These are phyloP conservation scores for Catalaphyllia jardinei DNA, from an alignment of 64 coral and sea anemone species.

Conservation along the genomic window DNA sequence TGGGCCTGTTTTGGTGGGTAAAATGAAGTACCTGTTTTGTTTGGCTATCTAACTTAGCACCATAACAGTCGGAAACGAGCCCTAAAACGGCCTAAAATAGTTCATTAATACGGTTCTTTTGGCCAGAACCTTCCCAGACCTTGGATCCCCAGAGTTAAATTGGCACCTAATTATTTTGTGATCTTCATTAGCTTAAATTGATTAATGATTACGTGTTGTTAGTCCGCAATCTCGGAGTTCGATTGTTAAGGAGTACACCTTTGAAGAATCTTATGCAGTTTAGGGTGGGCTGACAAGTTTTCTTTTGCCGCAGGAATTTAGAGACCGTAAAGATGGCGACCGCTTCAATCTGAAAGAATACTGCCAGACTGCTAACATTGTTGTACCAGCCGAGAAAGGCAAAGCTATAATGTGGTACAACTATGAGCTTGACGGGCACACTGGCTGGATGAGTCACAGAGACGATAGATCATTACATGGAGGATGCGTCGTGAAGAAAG, in stretches of 20 bases:
- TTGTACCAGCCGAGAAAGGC: slow-evolving; percentile 61
- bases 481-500: slow-evolving; percentile 71
- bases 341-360: slow-evolving; percentile 58
- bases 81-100: too few species aligned
- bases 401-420: slow-evolving; percentile 77
- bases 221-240: background rate
- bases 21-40: too few species aligned
- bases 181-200: too few species aligned
- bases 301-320: slow-evolving; percentile 23
- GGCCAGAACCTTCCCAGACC: too few species aligned
- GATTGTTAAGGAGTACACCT: background rate
- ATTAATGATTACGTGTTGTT: too few species aligned
- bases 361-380: slow-evolving; percentile 64
- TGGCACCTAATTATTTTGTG: too few species aligned
- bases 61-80: too few species aligned
- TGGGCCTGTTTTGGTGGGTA: too few species aligned
- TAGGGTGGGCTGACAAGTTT: background rate
- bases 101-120: too few species aligned
- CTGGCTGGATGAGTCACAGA: slow-evolving; percentile 61
- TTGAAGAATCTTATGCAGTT: background rate
- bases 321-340: slow-evolving; percentile 58
- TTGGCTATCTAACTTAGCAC: too few species aligned
- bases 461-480: slow-evolving; percentile 63
- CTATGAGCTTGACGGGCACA: slow-evolving; percentile 47
- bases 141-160: too few species aligned